A percentile compares a stretch with the other conserved stretches of the same genome.
These are phyloP conservation scores for Oscheius sp. DNA, from an alignment of 2,888 invertebrate genomes.

Conservation along the genomic window DNA sequence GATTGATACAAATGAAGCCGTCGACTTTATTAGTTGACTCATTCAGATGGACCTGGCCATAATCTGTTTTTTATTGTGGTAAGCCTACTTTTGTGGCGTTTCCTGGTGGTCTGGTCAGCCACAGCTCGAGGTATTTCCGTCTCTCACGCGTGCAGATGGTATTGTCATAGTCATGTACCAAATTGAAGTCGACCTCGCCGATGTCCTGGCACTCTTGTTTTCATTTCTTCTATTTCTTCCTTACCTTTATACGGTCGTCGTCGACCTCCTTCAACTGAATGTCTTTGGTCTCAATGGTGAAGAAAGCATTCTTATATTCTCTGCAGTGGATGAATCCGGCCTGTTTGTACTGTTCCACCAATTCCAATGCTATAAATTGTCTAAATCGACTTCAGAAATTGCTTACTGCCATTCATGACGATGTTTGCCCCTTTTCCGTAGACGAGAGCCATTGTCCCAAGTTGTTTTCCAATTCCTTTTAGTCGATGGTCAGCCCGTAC, in stretches of 20 bases:
- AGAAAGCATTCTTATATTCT: conserved; percentile 10
- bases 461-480: conserved; percentile 21
- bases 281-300: not conserved
- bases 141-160: not conserved
- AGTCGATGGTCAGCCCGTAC: conserved; percentile 5
- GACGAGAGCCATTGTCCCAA: not conserved
- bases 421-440: not conserved
- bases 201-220: not conserved
- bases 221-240: not conserved
- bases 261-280: not conserved
- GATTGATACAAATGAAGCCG: conserved; percentile 14
- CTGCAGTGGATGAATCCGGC: conserved; percentile 5
- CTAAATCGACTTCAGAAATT: not conserved
- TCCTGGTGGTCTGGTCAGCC: conserved; percentile 8
- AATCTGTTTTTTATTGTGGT: not conserved
- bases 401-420: conserved; percentile 8
- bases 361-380: conserved; percentile 2
- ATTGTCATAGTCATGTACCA: not conserved
- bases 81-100: not conserved
- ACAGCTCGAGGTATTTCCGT: conserved; percentile 6
- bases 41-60: not conserved
- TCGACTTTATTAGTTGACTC: not conserved
- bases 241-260: not conserved
- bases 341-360: conserved; percentile 16
- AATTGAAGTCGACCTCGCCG: not conserved